Evolutionary conservation across 2,113 vertebrate genomes (phyloP), one percentile per base, ranked within the genome.

Genomic region (Sardina pilchardus): DNA sequence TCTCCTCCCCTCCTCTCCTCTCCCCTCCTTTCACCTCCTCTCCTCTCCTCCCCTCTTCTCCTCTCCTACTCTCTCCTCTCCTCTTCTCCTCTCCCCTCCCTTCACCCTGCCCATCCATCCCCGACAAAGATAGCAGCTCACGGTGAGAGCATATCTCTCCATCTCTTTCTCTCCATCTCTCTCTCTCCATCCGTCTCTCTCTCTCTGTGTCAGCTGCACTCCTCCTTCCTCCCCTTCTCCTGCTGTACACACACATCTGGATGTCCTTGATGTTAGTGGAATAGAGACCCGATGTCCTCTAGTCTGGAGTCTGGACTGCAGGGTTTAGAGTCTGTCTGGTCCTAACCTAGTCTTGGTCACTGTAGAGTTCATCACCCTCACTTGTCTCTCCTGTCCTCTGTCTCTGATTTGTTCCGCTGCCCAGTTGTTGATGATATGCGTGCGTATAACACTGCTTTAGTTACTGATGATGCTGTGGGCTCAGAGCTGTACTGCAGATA

Each of bases 1-100:
- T 71, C 78, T 30, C 45, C 63, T 56, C 82, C 6, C n/a, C 21
- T 56, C 47, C 82, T 75, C 6, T 83, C 86, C 26, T 53, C 53
- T 45, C 63, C 83, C 43, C 71, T 63, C 45, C 26, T 2, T 48
- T 24, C 39, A 44, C 26, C 16, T 48, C 12, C 16, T 80, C 80
- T 48, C 44, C 30, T 86, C 12, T 83, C 1, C 47, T 50, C 21
- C 43, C 10, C 6, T 8, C 14, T 47, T 47, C 45, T 43, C 53
- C 10, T 30, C 3, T 30, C 63, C 12, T 3, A 1, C 63, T 71
- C n/a, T 71, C 63, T 30, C n/a, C 30, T 14, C 26, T 8, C 30
- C n/a, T 30, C n/a, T 30, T 14, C 30, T n/a, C 26, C 63, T 30
- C 63, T 71, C n/a, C 26, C 1, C 6, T 14, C 12, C n/a, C 26